phyloP scores from a whole-genome alignment of 2,888 invertebrate species.

The Lamproptera curius region DNA sequence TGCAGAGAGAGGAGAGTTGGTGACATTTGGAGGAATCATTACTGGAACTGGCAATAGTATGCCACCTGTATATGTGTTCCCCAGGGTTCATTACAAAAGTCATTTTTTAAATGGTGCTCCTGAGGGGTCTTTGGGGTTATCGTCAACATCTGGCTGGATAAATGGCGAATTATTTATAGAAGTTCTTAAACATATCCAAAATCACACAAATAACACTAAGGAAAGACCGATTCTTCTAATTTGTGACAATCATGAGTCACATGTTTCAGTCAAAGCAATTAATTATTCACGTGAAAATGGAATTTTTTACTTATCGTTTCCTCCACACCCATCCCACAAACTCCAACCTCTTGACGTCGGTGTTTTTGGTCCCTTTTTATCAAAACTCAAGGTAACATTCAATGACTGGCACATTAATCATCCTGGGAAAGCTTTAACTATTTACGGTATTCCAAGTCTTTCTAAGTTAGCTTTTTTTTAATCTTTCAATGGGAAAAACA shows the following conservation, averaged over 20 bases:
- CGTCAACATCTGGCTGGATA: conserved; percentile 29
- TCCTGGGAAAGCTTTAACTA: not conserved
- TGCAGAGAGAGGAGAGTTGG: conserved; percentile 40
- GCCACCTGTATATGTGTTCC: conserved; percentile 38
- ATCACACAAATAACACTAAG: conserved; percentile 21
- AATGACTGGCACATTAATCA: not conserved
- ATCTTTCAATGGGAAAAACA: not conserved
- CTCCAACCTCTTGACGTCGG: not conserved
- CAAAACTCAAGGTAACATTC: not conserved
- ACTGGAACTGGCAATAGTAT: conserved; percentile 35
- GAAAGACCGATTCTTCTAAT: conserved; percentile 25
- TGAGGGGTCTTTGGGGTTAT: conserved; percentile 24
- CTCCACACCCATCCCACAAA: not conserved
- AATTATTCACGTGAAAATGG: not conserved
- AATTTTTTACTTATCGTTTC: not conserved
- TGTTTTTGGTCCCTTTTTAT: not conserved
- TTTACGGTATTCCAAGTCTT: not conserved
- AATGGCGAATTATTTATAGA: conserved; percentile 10
- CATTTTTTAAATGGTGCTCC: conserved; percentile 29
- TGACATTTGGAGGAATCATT: conserved; percentile 42
- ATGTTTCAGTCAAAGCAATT: not conserved
- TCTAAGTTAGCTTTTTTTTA: not conserved
- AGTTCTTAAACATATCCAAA: conserved; percentile 18
- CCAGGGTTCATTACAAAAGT: conserved; percentile 29
- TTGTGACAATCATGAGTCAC: conserved; percentile 20